phyloP scores from a whole-genome alignment of 2,113 vertebrate species.

The Nansenia antarctica region DNA sequence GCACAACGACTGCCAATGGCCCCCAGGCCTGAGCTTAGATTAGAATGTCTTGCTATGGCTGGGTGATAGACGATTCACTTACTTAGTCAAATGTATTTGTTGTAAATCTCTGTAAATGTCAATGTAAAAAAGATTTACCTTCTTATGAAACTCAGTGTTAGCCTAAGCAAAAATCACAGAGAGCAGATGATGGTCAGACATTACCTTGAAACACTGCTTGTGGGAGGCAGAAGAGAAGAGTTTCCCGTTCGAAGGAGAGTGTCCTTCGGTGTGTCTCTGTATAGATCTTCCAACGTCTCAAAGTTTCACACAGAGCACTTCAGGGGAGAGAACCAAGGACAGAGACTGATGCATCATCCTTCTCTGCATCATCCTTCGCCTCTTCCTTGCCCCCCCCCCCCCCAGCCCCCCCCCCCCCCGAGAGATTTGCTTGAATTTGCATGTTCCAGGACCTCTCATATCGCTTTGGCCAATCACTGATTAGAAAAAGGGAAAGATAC shows the following conservation, averaged over 20 bases:
- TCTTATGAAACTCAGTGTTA: not conserved
- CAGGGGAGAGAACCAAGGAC: not conserved
- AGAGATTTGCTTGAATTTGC: constrained; percentile 76
- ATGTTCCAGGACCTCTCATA: constrained; percentile 53
- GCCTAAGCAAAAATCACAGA: not conserved
- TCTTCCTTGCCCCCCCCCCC: not conserved
- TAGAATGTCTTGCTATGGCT: too few relatives aligned
- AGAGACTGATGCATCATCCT: not conserved
- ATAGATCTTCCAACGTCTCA: constrained; percentile 26
- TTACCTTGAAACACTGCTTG: not conserved
- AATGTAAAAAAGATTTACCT: too few relatives aligned
- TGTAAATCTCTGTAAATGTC: too few relatives aligned
- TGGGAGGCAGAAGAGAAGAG: not conserved
- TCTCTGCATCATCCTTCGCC: constrained; percentile 14
- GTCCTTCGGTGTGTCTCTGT: not conserved
- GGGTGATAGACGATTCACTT: too few relatives aligned
- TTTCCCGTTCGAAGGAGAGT: constrained; percentile 7
- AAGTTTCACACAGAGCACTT: not conserved
- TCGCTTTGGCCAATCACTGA: constrained; percentile 58
- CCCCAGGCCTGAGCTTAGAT: too few relatives aligned
- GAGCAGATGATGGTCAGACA: not conserved
- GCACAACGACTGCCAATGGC: too few relatives aligned
- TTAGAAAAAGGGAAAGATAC: constrained; percentile 28
- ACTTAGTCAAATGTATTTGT: too few relatives aligned
- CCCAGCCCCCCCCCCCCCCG: not conserved